These are phyloP conservation scores for Meteorus sp. DNA, from an alignment of 1,140 invertebrate species.

Conservation along the genomic window DNA sequence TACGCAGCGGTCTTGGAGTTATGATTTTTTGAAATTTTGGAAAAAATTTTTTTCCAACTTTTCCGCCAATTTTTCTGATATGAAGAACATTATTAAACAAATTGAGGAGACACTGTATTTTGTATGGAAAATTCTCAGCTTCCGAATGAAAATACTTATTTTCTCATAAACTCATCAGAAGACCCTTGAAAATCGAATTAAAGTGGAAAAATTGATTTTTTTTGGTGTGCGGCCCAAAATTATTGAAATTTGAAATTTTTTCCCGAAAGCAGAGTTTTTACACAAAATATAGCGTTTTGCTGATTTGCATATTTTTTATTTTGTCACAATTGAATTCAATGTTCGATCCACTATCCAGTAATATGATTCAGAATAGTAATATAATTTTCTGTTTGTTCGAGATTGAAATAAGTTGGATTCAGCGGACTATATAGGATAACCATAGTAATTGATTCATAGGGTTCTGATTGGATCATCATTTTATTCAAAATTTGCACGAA, in stretches of 20 bases:
- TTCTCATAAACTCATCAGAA: background rate
- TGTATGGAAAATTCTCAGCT: constrained; percentile 3
- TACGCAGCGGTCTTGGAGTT: too few relatives aligned
- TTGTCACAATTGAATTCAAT: background rate
- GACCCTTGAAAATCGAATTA: constrained; percentile 10
- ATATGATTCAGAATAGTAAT: too few relatives aligned
- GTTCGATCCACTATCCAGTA: background rate
- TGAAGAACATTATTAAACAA: background rate
- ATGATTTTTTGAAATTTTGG: too few relatives aligned
- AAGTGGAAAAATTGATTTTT: constrained; percentile 18
- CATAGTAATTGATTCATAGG: too few relatives aligned
- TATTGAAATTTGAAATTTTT: constrained; percentile 13
- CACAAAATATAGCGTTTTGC: constrained; percentile 7
- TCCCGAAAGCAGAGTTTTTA: constrained; percentile 1
- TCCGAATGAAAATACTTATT: constrained; percentile 1
- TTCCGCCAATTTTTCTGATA: background rate
- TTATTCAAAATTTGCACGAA: too few relatives aligned
- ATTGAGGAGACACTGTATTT: background rate
- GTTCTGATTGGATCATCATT: too few relatives aligned
- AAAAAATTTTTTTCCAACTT: too few relatives aligned
- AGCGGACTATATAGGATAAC: too few relatives aligned
- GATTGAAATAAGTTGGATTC: too few relatives aligned
- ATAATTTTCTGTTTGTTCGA: too few relatives aligned
- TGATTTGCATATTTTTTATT: too few relatives aligned
- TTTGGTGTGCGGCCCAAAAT: constrained; percentile 8